These are phyloP conservation scores for Solea solea DNA, from an alignment of 2,113 vertebrate species.

Conservation along the genomic window DNA sequence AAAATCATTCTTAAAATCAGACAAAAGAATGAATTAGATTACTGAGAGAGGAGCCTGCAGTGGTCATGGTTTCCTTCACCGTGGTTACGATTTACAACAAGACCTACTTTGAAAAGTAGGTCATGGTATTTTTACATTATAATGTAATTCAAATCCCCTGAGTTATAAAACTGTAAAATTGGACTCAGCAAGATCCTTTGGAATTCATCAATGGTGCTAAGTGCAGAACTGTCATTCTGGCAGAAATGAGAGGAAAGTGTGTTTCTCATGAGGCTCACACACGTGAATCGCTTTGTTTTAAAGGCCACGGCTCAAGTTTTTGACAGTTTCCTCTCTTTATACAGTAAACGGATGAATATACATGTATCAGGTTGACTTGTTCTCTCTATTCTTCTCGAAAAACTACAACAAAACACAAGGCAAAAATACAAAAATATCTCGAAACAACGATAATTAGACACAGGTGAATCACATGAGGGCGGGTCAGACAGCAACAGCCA, in stretches of 20 bases:
- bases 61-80: conserved; percentile 11
- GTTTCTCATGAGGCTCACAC: conserved; percentile 20
- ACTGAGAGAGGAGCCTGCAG: conserved; percentile 3
- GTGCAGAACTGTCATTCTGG: conserved; percentile 22
- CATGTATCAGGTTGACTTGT: not conserved
- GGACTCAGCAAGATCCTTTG: conserved; percentile 41
- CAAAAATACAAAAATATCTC: too few relatives aligned
- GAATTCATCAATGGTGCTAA: conserved; percentile 45
- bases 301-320: conserved; percentile 7
- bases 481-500: too few relatives aligned
- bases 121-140: conserved; percentile 46
- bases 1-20: not conserved
- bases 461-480: too few relatives aligned
- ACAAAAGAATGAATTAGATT: not conserved
- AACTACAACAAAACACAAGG: too few relatives aligned
- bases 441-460: too few relatives aligned
- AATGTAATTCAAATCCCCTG: conserved; percentile 54
- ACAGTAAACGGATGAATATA: conserved; percentile 15
- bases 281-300: not conserved
- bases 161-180: conserved; percentile 39
- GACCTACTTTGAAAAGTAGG: conserved; percentile 57
- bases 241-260: not conserved
- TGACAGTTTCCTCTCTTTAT: conserved; percentile 2
- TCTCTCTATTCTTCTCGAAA: not conserved
- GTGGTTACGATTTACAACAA: conserved; percentile 29